phyloP scores from a whole-genome alignment of 2,797 vertebrate species.

The Myotis myotis region DNA sequence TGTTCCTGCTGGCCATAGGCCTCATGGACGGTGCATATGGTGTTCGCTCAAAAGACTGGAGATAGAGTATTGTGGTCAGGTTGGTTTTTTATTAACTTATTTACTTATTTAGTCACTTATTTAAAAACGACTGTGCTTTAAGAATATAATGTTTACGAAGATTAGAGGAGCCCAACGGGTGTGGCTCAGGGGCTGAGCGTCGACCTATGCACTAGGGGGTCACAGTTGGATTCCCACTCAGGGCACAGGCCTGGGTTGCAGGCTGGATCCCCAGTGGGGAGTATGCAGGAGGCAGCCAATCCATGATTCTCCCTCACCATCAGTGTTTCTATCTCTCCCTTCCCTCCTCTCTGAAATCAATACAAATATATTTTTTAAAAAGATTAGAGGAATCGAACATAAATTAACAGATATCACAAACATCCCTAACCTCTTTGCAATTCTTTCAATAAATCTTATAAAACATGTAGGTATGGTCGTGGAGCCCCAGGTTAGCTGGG shows the following conservation, averaged over 20 bases:
- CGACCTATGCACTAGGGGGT: too few relatives aligned
- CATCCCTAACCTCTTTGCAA: neutral
- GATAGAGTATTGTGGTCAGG: neutral
- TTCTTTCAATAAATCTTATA: neutral
- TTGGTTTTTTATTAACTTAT: neutral
- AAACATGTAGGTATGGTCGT: neutral
- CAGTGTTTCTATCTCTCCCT: too few relatives aligned
- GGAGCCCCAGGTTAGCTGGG: neutral
- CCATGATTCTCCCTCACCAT: too few relatives aligned
- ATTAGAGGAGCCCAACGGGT: too few relatives aligned
- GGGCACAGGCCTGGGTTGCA: too few relatives aligned
- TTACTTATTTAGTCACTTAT: neutral
- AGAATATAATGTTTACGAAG: neutral
- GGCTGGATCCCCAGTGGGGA: too few relatives aligned
- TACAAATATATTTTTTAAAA: neutral
- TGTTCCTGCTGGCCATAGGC: neutral
- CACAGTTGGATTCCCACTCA: too few relatives aligned
- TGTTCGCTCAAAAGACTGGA: neutral
- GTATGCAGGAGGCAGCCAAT: too few relatives aligned
- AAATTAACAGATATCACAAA: neutral
- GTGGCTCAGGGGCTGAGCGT: too few relatives aligned
- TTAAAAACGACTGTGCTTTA: constrained; percentile 8
- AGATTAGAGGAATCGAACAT: neutral
- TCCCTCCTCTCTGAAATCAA: too few relatives aligned
- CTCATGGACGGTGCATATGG: neutral